These are phyloP conservation scores for Microdon myrmicae DNA, from an alignment of 2,888 invertebrate genomes.

Conservation along the genomic window DNA sequence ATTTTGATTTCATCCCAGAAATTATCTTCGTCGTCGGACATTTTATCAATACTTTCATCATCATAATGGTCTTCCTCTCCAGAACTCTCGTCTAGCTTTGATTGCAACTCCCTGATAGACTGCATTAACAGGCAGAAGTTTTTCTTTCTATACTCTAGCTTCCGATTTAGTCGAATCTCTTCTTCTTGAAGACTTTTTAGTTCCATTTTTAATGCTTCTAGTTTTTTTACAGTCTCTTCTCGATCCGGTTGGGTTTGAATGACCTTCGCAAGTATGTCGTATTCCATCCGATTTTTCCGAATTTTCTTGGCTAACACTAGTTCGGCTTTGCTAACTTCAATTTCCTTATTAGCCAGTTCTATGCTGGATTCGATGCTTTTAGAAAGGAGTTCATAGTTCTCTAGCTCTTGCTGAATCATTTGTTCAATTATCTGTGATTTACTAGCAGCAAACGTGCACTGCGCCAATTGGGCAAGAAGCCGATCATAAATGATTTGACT, in stretches of 20 bases:
- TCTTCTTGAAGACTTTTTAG: conserved; percentile 76
- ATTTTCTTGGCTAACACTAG: conserved; percentile 85
- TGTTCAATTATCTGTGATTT: conserved; percentile 82
- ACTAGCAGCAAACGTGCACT: conserved; percentile 87
- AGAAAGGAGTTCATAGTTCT: conserved; percentile 83
- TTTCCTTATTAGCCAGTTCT: conserved; percentile 80
- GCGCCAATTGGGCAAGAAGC: conserved; percentile 83
- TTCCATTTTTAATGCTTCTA: conserved; percentile 79
- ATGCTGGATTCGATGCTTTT: conserved; percentile 82
- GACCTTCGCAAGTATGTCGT: conserved; percentile 90
- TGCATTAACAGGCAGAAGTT: conserved; percentile 90
- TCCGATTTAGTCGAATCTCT: conserved; percentile 78
- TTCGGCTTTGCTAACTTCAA: conserved; percentile 83
- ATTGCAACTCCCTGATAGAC: conserved; percentile 86
- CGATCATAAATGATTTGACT: conserved; percentile 80
- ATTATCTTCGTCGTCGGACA: conserved; percentile 43
- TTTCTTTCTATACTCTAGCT: conserved; percentile 84
- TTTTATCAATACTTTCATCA: conserved; percentile 56
- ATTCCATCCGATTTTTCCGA: conserved; percentile 90
- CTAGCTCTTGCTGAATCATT: conserved; percentile 86
- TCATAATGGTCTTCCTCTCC: conserved; percentile 70
- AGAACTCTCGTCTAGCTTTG: conserved; percentile 79
- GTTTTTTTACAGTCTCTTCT: conserved; percentile 77
- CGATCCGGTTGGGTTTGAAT: conserved; percentile 92
- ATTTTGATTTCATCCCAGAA: conserved; percentile 44